Evolutionary conservation across 2,113 vertebrate species (phyloP).

Genomic region (Sceloporus undulatus): DNA sequence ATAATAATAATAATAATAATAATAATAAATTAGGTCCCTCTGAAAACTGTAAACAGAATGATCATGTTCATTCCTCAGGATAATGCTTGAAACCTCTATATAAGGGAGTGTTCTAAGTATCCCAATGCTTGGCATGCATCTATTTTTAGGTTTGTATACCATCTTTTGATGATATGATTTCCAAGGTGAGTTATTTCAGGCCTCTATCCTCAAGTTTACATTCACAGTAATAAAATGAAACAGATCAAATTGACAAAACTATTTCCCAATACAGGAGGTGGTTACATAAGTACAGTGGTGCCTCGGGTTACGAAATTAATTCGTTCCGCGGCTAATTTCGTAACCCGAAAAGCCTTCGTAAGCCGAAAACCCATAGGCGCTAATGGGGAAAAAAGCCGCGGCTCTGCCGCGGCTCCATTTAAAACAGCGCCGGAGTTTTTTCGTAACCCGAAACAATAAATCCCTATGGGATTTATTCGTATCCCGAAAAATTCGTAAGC

Average conservation of each 20-base stretch:
- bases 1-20: neutral
- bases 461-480: no score
- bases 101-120: no score
- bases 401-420: no score
- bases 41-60: neutral
- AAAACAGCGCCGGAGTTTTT: no score
- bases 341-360: no score
- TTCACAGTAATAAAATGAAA: constrained; percentile 4
- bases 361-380: no score
- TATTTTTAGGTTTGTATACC: neutral
- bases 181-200: neutral
- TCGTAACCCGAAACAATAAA: no score
- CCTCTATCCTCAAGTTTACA: neutral
- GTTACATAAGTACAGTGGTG: constrained; percentile 6
- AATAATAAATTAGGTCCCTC: neutral
- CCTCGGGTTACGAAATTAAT: no score
- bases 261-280: neutral
- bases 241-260: neutral
- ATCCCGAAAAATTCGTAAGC: no score
- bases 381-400: no score
- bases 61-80: neutral
- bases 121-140: neutral
- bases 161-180: neutral
- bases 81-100: neutral
- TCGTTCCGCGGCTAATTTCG: no score